These are phyloP conservation scores for Perca schrenkii DNA, from an alignment of 2,113 vertebrate species.

Conservation along the genomic window DNA sequence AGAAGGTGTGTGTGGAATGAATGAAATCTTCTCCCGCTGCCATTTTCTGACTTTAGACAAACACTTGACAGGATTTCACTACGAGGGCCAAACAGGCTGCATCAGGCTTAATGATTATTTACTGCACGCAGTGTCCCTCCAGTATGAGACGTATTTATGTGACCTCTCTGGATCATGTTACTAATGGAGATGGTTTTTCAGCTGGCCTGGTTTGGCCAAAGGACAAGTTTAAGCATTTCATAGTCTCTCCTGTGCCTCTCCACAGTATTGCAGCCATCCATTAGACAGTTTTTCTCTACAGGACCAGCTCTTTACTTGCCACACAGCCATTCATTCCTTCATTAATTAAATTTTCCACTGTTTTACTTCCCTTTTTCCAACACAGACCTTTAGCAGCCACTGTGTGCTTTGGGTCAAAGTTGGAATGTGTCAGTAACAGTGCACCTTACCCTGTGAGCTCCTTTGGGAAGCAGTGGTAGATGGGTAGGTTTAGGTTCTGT, in stretches of 20 bases:
- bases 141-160: slow-evolving; percentile 65
- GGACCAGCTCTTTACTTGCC: slow-evolving; percentile 24
- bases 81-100: slow-evolving; percentile 27
- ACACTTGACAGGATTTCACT: slow-evolving; percentile 60
- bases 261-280: slow-evolving; percentile 44
- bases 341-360: slow-evolving; percentile 61
- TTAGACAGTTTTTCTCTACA: slow-evolving; percentile 38
- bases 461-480: slow-evolving; percentile 35
- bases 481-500: slow-evolving; percentile 34
- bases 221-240: slow-evolving; percentile 62
- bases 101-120: slow-evolving; percentile 66
- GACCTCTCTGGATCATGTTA: slow-evolving; percentile 62
- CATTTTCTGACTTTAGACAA: slow-evolving; percentile 70
- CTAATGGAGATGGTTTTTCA: slow-evolving; percentile 67
- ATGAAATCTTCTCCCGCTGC: slow-evolving; percentile 67
- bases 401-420: slow-evolving; percentile 58
- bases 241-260: slow-evolving; percentile 48
- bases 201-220: slow-evolving; percentile 71
- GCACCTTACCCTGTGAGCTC: slow-evolving; percentile 31
- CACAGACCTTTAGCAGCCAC: slow-evolving; percentile 34
- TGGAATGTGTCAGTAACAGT: slow-evolving; percentile 63
- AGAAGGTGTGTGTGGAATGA: slow-evolving; percentile 76
- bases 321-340: slow-evolving; percentile 29
- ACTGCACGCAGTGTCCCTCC: slow-evolving; percentile 44
- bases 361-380: slow-evolving; percentile 31